These are phyloP conservation scores for Lepisosteus oculatus DNA, from an alignment of 2,113 vertebrate genomes.

Conservation along the genomic window DNA sequence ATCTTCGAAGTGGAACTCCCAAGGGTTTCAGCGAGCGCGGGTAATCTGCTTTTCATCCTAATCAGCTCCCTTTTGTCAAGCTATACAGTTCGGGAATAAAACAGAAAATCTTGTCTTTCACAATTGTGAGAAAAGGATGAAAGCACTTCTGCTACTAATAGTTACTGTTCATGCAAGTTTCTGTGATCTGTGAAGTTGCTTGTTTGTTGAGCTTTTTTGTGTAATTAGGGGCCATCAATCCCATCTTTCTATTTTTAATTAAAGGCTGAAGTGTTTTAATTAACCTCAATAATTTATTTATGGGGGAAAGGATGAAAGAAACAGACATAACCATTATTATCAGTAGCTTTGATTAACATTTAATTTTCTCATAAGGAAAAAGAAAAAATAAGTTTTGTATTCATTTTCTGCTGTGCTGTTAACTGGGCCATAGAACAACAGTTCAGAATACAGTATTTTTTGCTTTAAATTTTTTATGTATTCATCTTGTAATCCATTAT, in stretches of 20 bases:
- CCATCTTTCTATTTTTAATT: neutral
- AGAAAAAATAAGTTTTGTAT: constrained; percentile 5
- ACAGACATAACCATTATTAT: no score
- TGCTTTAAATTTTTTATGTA: no score
- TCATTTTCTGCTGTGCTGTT: neutral
- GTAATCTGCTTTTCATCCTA: constrained; percentile 50
- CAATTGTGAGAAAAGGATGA: constrained; percentile 29
- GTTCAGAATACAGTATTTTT: neutral
- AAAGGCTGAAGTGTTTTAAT: neutral
- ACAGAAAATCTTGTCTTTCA: constrained; percentile 24
- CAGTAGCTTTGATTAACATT: no score
- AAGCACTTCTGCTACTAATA: constrained; percentile 55
- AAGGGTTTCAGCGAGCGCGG: constrained; percentile 64
- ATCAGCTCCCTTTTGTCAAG: no score
- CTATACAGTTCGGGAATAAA: no score
- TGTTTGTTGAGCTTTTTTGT: neutral
- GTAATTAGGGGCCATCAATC: neutral
- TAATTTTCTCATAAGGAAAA: neutral
- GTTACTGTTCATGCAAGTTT: constrained; percentile 1
- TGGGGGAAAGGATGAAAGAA: constrained; percentile 2
- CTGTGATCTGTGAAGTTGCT: constrained; percentile 35
- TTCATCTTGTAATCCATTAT: no score
- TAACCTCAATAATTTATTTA: constrained; percentile 15
- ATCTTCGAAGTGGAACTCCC: constrained; percentile 85
- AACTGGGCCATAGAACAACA: neutral